phyloP scores from a whole-genome alignment of 2,888 invertebrate species.

The Lasius fuliginosus region DNA sequence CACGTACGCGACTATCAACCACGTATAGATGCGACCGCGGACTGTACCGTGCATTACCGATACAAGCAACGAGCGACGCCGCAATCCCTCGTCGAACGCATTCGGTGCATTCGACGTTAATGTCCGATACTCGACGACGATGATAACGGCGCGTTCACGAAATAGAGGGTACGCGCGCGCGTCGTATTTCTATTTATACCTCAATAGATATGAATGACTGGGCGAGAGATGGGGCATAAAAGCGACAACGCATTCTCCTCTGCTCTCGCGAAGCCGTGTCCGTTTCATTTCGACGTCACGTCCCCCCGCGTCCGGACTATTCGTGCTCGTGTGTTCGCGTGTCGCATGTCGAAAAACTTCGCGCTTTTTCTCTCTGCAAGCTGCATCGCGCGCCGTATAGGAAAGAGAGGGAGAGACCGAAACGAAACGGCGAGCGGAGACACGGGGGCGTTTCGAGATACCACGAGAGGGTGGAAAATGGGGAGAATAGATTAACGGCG shows the following conservation, averaged over 20 bases:
- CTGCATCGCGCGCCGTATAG: neutral
- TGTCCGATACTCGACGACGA: slow-evolving; percentile 65
- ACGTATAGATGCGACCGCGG: slow-evolving; percentile 27
- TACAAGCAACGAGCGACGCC: slow-evolving; percentile 29
- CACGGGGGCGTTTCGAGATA: slow-evolving; percentile 23
- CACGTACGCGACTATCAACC: slow-evolving; percentile 17
- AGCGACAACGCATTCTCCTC: slow-evolving; percentile 61
- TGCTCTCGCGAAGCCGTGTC: slow-evolving; percentile 14
- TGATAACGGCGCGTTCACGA: slow-evolving; percentile 58
- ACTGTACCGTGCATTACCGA: slow-evolving; percentile 38
- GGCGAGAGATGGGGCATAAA: slow-evolving; percentile 66
- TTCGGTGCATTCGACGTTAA: slow-evolving; percentile 69
- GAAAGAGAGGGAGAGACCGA: neutral
- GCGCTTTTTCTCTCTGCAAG: slow-evolving; percentile 3
- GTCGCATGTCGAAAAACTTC: slow-evolving; percentile 48
- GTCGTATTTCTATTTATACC: slow-evolving; percentile 71
- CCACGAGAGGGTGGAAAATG: slow-evolving; percentile 30
- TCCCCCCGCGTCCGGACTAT: neutral
- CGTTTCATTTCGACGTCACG: slow-evolving; percentile 41
- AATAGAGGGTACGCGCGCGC: slow-evolving; percentile 62
- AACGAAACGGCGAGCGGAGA: slow-evolving; percentile 3
- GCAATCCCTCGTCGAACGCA: slow-evolving; percentile 13
- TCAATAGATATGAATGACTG: slow-evolving; percentile 74
- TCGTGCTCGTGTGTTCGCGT: slow-evolving; percentile 8
- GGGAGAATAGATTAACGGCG: slow-evolving; percentile 48